Base-by-base conservation (phyloP, 2,888 invertebrate genomes). In the Philereme vetulata region DNA sequence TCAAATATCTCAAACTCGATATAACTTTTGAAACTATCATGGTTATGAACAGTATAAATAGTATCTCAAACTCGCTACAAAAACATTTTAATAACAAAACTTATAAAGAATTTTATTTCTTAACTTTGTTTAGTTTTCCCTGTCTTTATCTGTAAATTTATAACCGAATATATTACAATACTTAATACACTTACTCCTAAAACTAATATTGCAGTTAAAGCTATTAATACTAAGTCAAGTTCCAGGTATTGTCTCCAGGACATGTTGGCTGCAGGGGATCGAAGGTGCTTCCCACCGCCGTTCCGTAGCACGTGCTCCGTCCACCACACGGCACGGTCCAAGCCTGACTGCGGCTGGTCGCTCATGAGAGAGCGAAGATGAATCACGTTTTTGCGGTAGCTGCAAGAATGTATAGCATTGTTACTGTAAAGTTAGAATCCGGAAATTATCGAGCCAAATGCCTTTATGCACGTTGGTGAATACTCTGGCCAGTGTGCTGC, bases 241-340 rank as follows among this genome's bases (percentile, higher is more conserved):
- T 81, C 79, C 3, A 77, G 66, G 56, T 78, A 82, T 38, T 81
- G 71, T 0, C 65, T 6, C 75, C 72, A 77, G 4, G 78, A 50
- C 38, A 82, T 72, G 54, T 76, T 74, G 8, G 80, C 77, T 4
- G 76, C 73, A 0, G 88, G 86, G n/a, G 86, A 73, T 10, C 80
- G 77, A 0, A 92, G 76, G 62, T 91, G 90, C 45, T 64, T 65
- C 1, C 86, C 85, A 4, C 88, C 87, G 11, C 78, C 75, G 60
- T 90, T 84, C n/a, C 90, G 78, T 7, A 92, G 67, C 4, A 91
- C 80, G 68, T 90, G 83, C 64, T 91, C 21, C 21, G 21, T 21
- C 21, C 21, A 21, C 21, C 21, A 21, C 21, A 21, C 2, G 21
- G 21, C 21, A n/a, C 85, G 82, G 4, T 90, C 83, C 36, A 90